Evolutionary conservation across 2,888 invertebrate genomes (phyloP).

Genomic region (Podabrus alpinus): DNA sequence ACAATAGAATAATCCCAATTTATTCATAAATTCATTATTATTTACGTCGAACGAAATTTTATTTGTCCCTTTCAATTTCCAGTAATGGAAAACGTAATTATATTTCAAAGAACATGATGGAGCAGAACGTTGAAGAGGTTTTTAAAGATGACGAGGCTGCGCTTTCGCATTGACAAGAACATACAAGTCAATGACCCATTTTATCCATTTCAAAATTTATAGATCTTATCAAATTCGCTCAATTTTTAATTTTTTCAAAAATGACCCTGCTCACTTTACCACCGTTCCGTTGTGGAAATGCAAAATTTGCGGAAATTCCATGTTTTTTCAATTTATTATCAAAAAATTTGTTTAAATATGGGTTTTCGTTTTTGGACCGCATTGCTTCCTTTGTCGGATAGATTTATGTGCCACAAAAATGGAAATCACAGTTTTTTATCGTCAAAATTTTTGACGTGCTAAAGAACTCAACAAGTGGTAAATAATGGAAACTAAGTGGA

Average conservation of each 20-base stretch:
- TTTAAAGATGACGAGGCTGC: conserved; percentile 5
- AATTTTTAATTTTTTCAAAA: background rate
- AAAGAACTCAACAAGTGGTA: background rate
- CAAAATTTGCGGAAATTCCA: background rate
- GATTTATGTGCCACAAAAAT: background rate
- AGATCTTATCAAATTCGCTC: background rate
- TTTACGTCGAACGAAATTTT: background rate
- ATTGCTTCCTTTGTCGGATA: background rate
- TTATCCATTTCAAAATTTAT: background rate
- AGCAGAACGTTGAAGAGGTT: background rate
- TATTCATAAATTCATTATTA: background rate
- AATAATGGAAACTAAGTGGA: background rate
- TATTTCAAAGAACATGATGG: conserved; percentile 1
- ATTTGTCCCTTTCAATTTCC: background rate
- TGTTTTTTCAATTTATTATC: background rate
- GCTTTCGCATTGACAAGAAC: conserved; percentile 3
- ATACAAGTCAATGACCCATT: conserved; percentile 3
- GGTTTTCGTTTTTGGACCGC: background rate
- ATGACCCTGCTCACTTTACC: background rate
- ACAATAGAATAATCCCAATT: background rate
- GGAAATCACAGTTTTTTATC: background rate
- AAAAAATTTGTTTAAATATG: background rate
- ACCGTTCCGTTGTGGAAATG: background rate
- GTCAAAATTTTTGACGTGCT: background rate
- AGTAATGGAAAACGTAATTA: conserved; percentile 3